Evolutionary conservation across 2,113 vertebrate genomes (phyloP), one percentile per base, ranked within the genome.

Genomic region (Epinephelus fuscoguttatus): DNA sequence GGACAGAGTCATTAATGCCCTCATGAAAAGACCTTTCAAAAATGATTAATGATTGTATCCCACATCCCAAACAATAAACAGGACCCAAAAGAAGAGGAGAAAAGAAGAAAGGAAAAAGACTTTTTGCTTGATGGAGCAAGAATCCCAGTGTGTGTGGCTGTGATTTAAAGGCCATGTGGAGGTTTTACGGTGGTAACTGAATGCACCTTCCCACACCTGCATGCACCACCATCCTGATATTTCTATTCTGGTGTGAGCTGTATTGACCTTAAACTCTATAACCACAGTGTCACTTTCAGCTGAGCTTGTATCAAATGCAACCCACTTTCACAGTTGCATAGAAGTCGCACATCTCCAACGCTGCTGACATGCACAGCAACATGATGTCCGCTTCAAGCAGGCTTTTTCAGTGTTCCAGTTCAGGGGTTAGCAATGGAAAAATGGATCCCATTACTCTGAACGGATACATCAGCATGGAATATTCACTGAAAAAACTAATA

Each of bases 1-100:
- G 40, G 47, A 70, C 78, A 63, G 21, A 76, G 53, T 71, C 68
- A 53, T 91, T 79, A 80, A 74, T 79, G 30, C 60, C 55, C 69
- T 42, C 19, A 4, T 78, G 69, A 84, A 87, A 87, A 81, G 59
- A 62, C 68, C 75, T 76, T 55, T 84, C 30, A 78, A 15, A 70
- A 64, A 71, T 85, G 89, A 93, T 86, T 55, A 81, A 93, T 14
- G 52, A 55, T 7, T 15, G 64, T 19, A 15, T 84, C 64, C 75
- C 75, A 67, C 50, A 57, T 25, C 33, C 72, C 57, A 37, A 81
- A 85, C 75, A 77, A 83, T 62, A 75, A 70, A 60, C 47, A 67
- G 59, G 14, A 80, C 52, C 80, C 81, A 33, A 23, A 66, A 67
- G 78, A 80, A 70, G n/a, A 45, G 11, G 11, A 50, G 49, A 21